These are phyloP conservation scores for Pithys albifrons DNA, from an alignment of 2,113 vertebrate genomes.

Conservation along the genomic window DNA sequence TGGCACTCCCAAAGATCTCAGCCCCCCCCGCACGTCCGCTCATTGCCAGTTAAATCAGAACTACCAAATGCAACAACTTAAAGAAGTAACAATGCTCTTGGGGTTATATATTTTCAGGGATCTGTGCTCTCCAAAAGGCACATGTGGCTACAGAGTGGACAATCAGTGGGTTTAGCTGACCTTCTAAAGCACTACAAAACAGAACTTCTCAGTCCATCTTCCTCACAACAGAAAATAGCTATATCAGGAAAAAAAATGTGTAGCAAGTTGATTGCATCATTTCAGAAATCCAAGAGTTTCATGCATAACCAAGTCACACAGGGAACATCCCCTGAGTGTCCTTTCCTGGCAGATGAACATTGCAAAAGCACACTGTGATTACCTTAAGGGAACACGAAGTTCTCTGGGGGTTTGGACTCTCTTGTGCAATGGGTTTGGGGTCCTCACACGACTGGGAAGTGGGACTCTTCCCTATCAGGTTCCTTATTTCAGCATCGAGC, in stretches of 20 bases:
- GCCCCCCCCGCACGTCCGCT: neutral
- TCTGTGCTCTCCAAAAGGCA: neutral
- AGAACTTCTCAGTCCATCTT: neutral
- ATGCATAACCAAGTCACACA: neutral
- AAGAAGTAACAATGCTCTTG: neutral
- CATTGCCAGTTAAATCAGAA: neutral
- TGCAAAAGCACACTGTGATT: conserved; percentile 31
- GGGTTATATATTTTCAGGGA: neutral
- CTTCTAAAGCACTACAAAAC: neutral
- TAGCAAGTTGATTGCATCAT: neutral
- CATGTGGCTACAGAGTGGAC: neutral
- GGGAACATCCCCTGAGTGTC: neutral
- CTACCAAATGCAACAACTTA: neutral
- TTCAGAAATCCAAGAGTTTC: conserved; percentile 14
- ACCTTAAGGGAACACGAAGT: conserved; percentile 45
- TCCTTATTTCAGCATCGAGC: conserved; percentile 70
- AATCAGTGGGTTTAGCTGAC: neutral
- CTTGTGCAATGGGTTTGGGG: neutral
- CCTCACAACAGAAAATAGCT: conserved; percentile 12
- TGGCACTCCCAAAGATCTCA: neutral
- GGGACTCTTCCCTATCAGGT: conserved; percentile 65
- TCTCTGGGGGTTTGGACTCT: neutral
- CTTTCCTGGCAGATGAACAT: neutral
- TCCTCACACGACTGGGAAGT: neutral
- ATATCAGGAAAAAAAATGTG: neutral